Base-by-base conservation (phyloP, 2,113 vertebrate genomes). In the Aegithalos caudatus region DNA sequence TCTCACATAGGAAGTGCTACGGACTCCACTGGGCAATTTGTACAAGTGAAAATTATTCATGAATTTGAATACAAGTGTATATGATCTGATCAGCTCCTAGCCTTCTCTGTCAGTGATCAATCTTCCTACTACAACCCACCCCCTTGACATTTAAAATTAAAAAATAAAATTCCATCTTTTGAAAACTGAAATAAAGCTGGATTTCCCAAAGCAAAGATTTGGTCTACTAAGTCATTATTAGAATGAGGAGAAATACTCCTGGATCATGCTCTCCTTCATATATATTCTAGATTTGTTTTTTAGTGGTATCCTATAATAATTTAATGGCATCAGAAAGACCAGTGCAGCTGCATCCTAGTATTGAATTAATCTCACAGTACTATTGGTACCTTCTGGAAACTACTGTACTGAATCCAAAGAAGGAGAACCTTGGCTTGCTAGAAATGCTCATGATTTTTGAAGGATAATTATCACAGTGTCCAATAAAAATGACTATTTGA, bases 301-400 rank as follows among this genome's bases (percentile, higher is more conserved):
- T 1, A 79, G 88, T 84, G 67, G 48, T 14, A 42, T 19, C 77
- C 71, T 88, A 6, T 66, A 94, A 88, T 86, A 96, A 88, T 82
- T 93, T 73, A 91, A 91, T 94, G 77, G 94, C 87, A 92, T 92
- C 88, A 97, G 89, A 81, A 91, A 92, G 84, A 96, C 87, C 65
- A 92, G 90, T 91, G 38, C 4, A 91, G 74, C 10, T 58, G 51
- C 21, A 93, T 73, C 84, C 44, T 45, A 53, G 15, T 57, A 48
- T 69, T 92, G 72, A 97, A 94, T 56, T 65, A 80, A 93, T 94
- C 62, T 88, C 71, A 74, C 7, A 79, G 29, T 85, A 66, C 60
- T 71, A 6, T 3, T 81, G 74, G 51, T 53, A 42, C 72, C 83
- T 95, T 93, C 77, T 82, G 51, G 47, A 83, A 97, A 78, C 31